These are phyloP conservation scores for Cerastoderma edule DNA, from an alignment of 2,888 invertebrate species.

Conservation along the genomic window DNA sequence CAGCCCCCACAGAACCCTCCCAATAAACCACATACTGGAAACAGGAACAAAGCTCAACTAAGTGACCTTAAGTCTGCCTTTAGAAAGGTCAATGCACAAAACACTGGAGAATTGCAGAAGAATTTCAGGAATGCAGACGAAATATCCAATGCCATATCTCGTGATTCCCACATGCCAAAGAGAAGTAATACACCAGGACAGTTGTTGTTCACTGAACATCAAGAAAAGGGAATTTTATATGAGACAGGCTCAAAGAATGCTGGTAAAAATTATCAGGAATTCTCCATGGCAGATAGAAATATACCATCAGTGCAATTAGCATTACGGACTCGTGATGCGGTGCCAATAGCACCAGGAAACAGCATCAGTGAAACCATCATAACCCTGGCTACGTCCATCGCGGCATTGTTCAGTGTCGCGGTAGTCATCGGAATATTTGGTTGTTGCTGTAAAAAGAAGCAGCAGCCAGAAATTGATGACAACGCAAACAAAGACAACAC, in stretches of 20 bases:
- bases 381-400: slow-evolving; percentile 66
- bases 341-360: slow-evolving; percentile 87
- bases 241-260: neutral
- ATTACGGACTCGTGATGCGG: slow-evolving; percentile 27
- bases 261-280: slow-evolving; percentile 17
- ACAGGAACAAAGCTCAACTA: neutral
- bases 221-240: neutral
- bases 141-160: slow-evolving; percentile 13
- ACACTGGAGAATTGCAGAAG: slow-evolving; percentile 1
- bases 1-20: neutral
- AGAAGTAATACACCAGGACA: slow-evolving; percentile 7
- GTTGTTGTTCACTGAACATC: slow-evolving; percentile 14
- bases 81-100: neutral
- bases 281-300: slow-evolving; percentile 12
- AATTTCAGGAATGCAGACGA: slow-evolving; percentile 24
- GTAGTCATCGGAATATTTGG: slow-evolving; percentile 76
- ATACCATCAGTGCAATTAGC: slow-evolving; percentile 46
- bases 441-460: slow-evolving; percentile 75
- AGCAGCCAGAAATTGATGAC: slow-evolving; percentile 41
- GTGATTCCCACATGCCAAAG: neutral
- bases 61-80: slow-evolving; percentile 11
- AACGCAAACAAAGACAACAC: slow-evolving; percentile 25
- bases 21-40: neutral
- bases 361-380: slow-evolving; percentile 63
- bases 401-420: slow-evolving; percentile 71